Conservation (phyloP, 2,797 vertebrate species). For the Anguilla anguilla region DNA sequence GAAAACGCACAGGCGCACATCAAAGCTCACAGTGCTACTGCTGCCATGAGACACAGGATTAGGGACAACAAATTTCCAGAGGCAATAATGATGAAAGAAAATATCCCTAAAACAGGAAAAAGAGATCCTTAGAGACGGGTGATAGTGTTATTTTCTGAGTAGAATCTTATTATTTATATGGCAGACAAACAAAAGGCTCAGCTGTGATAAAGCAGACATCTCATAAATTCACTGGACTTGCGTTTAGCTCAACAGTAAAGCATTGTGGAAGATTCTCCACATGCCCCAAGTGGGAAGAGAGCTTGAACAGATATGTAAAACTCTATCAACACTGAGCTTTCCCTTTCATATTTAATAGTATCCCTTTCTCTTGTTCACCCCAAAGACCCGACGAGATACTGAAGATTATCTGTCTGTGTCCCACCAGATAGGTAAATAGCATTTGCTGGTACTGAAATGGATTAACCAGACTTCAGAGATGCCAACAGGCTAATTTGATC, state of each 20-base stretch:
- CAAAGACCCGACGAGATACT: conserved; percentile 28
- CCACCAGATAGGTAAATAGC: conserved; percentile 26
- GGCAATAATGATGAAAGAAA: conserved; percentile 17
- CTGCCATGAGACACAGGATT: conserved; percentile 23
- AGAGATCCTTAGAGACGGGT: not conserved
- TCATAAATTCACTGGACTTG: conserved; percentile 40
- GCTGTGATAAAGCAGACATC: conserved; percentile 20
- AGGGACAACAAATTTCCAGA: conserved; percentile 27
- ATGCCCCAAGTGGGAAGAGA: conserved; percentile 40
- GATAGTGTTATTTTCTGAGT: not conserved
- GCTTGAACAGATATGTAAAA: conserved; percentile 46
- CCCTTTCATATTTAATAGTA: conserved; percentile 43
- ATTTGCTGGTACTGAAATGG: conserved; percentile 27
- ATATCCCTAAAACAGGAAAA: conserved; percentile 1
- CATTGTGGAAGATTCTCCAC: conserved; percentile 44
- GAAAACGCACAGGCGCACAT: not conserved
- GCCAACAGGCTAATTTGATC: conserved; percentile 47
- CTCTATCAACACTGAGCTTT: conserved; percentile 40
- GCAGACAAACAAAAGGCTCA: conserved; percentile 14
- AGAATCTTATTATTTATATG: conserved; percentile 18
- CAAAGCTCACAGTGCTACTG: conserved; percentile 9
- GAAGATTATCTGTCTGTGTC: conserved; percentile 26
- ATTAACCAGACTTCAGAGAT: conserved; percentile 37
- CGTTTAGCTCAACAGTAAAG: conserved; percentile 45
- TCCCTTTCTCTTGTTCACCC: not conserved